Evolutionary conservation across 2,113 vertebrate genomes (phyloP).

Genomic region (Hippopotamus amphibius): DNA sequence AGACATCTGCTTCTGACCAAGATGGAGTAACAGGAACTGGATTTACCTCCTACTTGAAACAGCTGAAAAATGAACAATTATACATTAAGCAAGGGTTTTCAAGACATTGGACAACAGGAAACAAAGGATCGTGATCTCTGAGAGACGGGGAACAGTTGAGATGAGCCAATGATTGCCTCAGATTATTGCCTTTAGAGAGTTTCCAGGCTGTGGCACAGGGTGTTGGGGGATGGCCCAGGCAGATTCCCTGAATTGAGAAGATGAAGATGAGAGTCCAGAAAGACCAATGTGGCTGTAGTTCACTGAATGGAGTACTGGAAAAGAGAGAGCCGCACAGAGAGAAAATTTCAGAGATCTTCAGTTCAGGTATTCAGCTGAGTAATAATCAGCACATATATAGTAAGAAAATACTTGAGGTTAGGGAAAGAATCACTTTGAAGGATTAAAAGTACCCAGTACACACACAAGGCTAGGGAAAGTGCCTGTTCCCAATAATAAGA

Average conservation of each 20-base stretch:
- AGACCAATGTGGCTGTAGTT: not conserved
- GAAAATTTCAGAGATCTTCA: not conserved
- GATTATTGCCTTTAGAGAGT: not conserved
- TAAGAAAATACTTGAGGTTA: not conserved
- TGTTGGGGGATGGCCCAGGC: not conserved
- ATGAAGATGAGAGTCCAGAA: not conserved
- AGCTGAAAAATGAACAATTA: not conserved
- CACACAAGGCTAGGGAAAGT: not conserved
- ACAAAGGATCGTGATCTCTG: not conserved
- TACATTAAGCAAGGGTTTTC: not conserved
- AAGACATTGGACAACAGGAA: not conserved
- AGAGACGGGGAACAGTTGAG: not conserved
- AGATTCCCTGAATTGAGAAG: not conserved
- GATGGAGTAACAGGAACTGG: not conserved
- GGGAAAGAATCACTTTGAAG: not conserved
- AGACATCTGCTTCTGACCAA: not conserved
- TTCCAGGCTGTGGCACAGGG: not conserved
- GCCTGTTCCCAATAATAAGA: not conserved
- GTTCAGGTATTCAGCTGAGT: not conserved
- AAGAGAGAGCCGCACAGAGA: not conserved
- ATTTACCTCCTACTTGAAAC: constrained; percentile 13
- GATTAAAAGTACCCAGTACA: not conserved
- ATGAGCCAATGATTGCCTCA: not conserved
- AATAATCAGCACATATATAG: not conserved
- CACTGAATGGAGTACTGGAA: not conserved